Conservation (phyloP, 1,140 invertebrate genomes). For the Conus ventricosus region DNA sequence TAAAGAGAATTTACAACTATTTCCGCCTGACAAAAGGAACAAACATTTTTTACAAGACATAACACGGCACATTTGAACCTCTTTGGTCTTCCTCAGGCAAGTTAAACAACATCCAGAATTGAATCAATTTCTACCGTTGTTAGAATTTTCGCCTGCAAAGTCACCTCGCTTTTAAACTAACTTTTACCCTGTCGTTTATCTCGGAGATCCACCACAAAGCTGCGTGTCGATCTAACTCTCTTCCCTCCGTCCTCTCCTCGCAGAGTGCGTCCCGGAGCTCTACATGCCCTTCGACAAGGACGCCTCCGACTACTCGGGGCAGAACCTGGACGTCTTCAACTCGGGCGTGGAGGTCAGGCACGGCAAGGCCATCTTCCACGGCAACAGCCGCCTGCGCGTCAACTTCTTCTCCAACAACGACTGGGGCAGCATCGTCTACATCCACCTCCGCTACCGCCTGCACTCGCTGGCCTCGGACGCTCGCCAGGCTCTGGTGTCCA, state of each 20-base stretch:
- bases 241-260: background rate
- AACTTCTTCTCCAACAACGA: constrained; percentile 46
- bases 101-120: too few relatives aligned
- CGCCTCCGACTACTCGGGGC: constrained; percentile 40
- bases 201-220: too few relatives aligned
- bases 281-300: constrained; percentile 42
- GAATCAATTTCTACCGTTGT: too few relatives aligned
- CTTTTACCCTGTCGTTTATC: too few relatives aligned
- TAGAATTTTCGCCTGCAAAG: too few relatives aligned
- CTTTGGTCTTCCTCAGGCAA: too few relatives aligned
- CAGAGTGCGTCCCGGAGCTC: constrained; percentile 41
- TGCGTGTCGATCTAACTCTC: background rate
- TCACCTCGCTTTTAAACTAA: too few relatives aligned
- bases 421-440: constrained; percentile 40
- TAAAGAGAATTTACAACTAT: too few relatives aligned
- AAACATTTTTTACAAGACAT: too few relatives aligned
- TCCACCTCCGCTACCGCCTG: constrained; percentile 35
- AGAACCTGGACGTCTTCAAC: constrained; percentile 40
- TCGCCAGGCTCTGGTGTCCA: constrained; percentile 41
- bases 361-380: constrained; percentile 50
- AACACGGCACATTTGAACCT: too few relatives aligned
- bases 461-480: background rate
- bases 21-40: too few relatives aligned
- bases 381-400: constrained; percentile 40
- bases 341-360: constrained; percentile 40